Percentiles rank a stretch among this genome's conserved stretches.
phyloP scores from a whole-genome alignment of 2,888 invertebrate genomes.

The Lithophane socia region DNA sequence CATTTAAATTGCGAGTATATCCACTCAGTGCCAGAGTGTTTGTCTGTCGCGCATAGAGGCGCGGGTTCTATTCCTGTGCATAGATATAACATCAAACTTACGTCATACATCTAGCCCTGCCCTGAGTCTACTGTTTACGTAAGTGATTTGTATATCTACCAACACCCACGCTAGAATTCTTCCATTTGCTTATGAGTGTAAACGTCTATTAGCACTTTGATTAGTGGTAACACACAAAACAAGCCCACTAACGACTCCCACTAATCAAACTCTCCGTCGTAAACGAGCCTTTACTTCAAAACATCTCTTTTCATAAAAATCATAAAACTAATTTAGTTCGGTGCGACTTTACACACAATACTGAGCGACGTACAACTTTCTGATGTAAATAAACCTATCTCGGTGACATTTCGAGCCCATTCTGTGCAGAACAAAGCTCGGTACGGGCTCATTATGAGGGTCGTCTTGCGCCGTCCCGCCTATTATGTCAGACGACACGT shows the following conservation, averaged over 20 bases:
- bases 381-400: constrained; percentile 71
- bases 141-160: constrained; percentile 32
- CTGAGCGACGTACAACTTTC: constrained; percentile 64
- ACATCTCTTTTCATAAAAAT: constrained; percentile 61
- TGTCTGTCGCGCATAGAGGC: constrained; percentile 19
- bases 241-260: constrained; percentile 23
- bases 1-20: constrained; percentile 15
- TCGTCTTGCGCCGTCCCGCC: constrained; percentile 65
- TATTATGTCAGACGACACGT: constrained; percentile 67
- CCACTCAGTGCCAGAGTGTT: constrained; percentile 1
- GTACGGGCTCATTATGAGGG: constrained; percentile 69
- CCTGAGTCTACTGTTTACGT: constrained; percentile 30
- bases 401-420: constrained; percentile 65
- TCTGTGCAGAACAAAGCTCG: constrained; percentile 64
- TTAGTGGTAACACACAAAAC: constrained; percentile 40
- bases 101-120: constrained; percentile 40
- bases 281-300: constrained; percentile 37
- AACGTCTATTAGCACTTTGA: constrained; percentile 41
- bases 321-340: constrained; percentile 64
- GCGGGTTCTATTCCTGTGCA: constrained; percentile 45
- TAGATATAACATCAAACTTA: constrained; percentile 35
- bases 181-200: constrained; percentile 28
- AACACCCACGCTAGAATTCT: constrained; percentile 38
- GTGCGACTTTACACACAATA: constrained; percentile 65
- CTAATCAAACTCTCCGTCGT: constrained; percentile 28